phyloP scores from a whole-genome alignment of 2,888 invertebrate species.

The Neria commutata region DNA sequence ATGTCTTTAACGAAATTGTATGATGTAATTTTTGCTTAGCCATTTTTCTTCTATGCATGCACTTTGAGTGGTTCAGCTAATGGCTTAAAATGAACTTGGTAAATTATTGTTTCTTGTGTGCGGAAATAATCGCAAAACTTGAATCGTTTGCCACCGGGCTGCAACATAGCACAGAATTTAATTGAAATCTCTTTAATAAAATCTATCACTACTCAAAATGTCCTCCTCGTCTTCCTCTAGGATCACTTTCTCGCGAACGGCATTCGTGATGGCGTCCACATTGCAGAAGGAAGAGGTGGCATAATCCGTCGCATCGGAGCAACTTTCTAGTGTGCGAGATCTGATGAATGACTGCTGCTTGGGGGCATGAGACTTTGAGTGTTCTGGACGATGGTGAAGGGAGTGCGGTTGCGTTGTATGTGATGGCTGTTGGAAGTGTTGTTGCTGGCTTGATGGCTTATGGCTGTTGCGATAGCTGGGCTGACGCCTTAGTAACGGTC shows the following conservation, averaged over 20 bases:
- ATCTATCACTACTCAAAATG: conserved; percentile 56
- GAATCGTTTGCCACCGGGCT: too few relatives aligned
- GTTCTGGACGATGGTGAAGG: neutral
- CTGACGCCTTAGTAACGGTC: conserved; percentile 13
- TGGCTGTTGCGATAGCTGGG: conserved; percentile 4
- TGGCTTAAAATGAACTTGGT: too few relatives aligned
- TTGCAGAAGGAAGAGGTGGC: conserved; percentile 42
- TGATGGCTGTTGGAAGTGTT: conserved; percentile 14
- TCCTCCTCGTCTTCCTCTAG: conserved; percentile 57
- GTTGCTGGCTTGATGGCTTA: neutral
- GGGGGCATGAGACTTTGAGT: conserved; percentile 13
- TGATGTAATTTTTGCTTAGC: too few relatives aligned
- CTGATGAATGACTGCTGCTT: neutral
- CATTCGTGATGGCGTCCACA: conserved; percentile 48
- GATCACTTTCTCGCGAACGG: conserved; percentile 55
- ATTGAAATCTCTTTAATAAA: conserved; percentile 62
- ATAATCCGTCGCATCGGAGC: conserved; percentile 40
- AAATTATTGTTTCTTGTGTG: too few relatives aligned
- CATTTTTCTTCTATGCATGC: too few relatives aligned
- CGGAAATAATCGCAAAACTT: too few relatives aligned
- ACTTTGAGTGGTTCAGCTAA: too few relatives aligned
- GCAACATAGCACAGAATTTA: too few relatives aligned
- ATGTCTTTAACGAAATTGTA: conserved; percentile 11
- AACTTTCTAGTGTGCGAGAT: conserved; percentile 23
- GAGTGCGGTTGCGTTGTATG: conserved; percentile 18